Evolutionary conservation across 2,888 invertebrate species (phyloP), one percentile per base, ranked within the genome.

Genomic region (Tryphoninae sp.): DNA sequence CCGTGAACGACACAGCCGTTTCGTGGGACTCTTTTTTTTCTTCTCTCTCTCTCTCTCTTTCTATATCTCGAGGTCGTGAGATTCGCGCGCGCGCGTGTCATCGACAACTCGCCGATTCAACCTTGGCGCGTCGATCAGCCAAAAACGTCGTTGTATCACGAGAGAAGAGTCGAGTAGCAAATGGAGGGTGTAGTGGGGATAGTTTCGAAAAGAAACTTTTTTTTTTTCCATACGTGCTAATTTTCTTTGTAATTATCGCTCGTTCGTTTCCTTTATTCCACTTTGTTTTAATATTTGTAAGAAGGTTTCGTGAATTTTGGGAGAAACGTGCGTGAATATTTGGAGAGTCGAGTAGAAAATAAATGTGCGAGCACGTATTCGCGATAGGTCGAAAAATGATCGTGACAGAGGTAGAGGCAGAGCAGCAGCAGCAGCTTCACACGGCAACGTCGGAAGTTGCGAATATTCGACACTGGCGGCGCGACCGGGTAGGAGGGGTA

Each of bases 371-470:
- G 33, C 13, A 45, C 13, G 13, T 45, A 45, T 11, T 45, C 13
- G 45, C 13, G 19, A 55, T 19, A 19, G 19, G 19, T n/a, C 55
- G 16, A 19, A 33, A 55, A 55, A 55, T 16, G 8, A 19, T 19
- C 55, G 19, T 16, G 51, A 51, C n/a, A 9, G 49, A 16, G 51
- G 51, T 51, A 6, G 51, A 6, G 51, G 16, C 4, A 51, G 51
- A 23, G 65, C 42, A 65, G 19, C 74, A 69, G 79, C 78, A 78
- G 73, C 78, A 79, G 77, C 62, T 78, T 84, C 75, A 78, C 82
- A 84, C 84, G 80, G 80, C 84, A 86, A 84, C 84, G 84, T 86
- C 86, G 86, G 82, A 87, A 86, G 83, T 78, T 82, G 75, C 81
- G 75, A 78, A 72, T 82, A 82, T 82, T 82, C 81, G 72, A 75